These are phyloP conservation scores for Andrena flavipes DNA, from an alignment of 2,888 invertebrate species.

Conservation along the genomic window DNA sequence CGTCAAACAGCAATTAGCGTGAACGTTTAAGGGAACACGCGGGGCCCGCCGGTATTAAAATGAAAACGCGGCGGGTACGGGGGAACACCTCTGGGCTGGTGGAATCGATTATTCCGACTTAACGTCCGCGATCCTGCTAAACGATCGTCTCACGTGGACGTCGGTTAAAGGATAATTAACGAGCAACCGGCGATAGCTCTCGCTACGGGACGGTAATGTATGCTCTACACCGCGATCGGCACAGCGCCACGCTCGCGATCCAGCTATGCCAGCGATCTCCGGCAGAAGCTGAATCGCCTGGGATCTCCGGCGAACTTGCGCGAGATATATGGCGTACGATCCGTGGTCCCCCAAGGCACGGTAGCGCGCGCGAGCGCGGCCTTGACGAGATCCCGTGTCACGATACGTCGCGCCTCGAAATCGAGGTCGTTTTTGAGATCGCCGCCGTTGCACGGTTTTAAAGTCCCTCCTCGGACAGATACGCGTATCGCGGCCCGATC, in stretches of 20 bases:
- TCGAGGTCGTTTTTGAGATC: conserved; percentile 68
- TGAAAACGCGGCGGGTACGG: background rate
- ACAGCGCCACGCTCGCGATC: background rate
- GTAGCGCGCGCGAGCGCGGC: conserved; percentile 46
- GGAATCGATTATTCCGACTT: conserved; percentile 19
- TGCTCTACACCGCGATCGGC: background rate
- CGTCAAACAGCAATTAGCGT: conserved; percentile 40
- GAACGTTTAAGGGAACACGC: conserved; percentile 19
- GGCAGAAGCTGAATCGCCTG: background rate
- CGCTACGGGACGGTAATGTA: background rate
- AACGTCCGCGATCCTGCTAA: conserved; percentile 15
- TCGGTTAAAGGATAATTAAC: conserved; percentile 36
- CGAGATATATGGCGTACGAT: conserved; percentile 45
- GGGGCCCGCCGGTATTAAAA: conserved; percentile 13
- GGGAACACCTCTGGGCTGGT: background rate
- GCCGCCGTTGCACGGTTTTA: conserved; percentile 2
- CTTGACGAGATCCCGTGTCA: conserved; percentile 61
- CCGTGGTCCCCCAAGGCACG: conserved; percentile 52
- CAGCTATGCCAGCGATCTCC: background rate
- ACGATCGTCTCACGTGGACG: conserved; percentile 7
- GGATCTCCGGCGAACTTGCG: conserved; percentile 2
- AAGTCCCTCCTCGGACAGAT: conserved; percentile 18
- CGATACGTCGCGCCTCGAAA: conserved; percentile 59
- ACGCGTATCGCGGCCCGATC: conserved; percentile 42
- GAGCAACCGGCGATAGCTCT: conserved; percentile 14